Conservation (phyloP, 2,797 vertebrate genomes). For the Thripadectes ignobilis region DNA sequence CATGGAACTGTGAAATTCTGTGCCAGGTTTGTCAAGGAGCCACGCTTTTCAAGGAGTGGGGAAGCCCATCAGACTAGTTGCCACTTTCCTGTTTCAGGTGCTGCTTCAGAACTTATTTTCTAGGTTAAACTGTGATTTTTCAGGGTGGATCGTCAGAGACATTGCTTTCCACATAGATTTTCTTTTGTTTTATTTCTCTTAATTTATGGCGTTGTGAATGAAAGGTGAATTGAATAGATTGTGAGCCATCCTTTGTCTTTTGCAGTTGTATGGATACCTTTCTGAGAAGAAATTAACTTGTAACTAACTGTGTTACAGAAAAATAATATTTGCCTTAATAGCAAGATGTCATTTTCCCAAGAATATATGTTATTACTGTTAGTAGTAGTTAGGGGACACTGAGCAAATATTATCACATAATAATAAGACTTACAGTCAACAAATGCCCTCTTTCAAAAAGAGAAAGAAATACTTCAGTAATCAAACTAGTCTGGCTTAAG, state of each 20-base stretch:
- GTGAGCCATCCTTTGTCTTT: not conserved
- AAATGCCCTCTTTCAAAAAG: not conserved
- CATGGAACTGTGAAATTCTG: not conserved
- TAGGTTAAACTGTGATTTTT: not conserved
- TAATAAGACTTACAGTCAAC: not conserved
- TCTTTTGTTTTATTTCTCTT: not conserved
- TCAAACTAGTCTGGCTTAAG: not conserved
- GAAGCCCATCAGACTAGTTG: not conserved
- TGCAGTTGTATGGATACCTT: not conserved
- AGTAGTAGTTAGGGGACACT: not conserved
- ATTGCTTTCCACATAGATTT: not conserved
- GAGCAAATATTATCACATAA: not conserved
- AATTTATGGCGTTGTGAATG: not conserved
- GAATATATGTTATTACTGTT: not conserved
- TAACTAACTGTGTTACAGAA: not conserved
- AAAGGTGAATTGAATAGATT: not conserved
- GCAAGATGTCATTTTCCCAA: not conserved
- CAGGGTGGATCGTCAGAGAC: not conserved
- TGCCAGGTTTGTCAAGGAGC: not conserved
- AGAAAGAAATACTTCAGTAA: not conserved
- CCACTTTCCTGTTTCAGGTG: not conserved
- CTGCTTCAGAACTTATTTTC: not conserved
- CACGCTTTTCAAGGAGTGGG: fast-evolving
- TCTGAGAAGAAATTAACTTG: not conserved
- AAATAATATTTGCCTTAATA: not conserved